Evolutionary conservation across 2,888 invertebrate species (phyloP), one percentile per base, ranked within the genome.

Genomic region (Sphaeridia pumilis): DNA sequence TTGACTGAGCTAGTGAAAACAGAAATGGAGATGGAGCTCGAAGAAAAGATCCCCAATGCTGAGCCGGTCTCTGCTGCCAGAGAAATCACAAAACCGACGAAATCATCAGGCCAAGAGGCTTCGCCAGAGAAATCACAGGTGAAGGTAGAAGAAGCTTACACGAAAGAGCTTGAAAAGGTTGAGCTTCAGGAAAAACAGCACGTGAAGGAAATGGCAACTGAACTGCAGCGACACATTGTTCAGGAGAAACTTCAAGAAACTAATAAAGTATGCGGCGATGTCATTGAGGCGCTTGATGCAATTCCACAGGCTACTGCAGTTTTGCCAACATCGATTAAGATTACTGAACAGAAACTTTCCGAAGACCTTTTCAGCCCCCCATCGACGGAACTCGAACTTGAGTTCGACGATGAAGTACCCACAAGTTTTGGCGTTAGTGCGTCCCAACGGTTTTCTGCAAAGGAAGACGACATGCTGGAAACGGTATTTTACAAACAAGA

Each of bases 71-170:
- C n/a, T n/a, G n/a, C n/a, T n/a, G n/a, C n/a, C n/a, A n/a, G n/a
- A n/a, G n/a, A n/a, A n/a, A n/a, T n/a, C n/a, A n/a, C n/a, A n/a
- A 25, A 24, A 14, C 24, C 14, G 36, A 28, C 12, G 43, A 54
- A 44, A 45, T 31, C 1, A 41, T 25, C 17, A 25, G 34, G 22
- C 21, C 20, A 34, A 46, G n/a, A n/a, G 50, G 46, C 7, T 49
- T 50, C 4, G 26, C 35, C 20, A 22, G 46, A 22, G 41, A 52
- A 45, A 44, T 57, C 36, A 46, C 51, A 17, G 42, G 25, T 21
- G 44, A 49, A 41, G 59, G 58, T 46, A 22, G 38, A 21, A n/a
- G 14, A 28, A 3, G 63, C 63, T 49, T 10, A 21, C 25, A 25
- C 22, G 17, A 26, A 4, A 17, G 17, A 38, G 10, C 17, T 20